Evolutionary conservation across 2,888 invertebrate genomes (phyloP), one percentile per base, ranked within the genome.

Genomic region (Ophion slaviceki): DNA sequence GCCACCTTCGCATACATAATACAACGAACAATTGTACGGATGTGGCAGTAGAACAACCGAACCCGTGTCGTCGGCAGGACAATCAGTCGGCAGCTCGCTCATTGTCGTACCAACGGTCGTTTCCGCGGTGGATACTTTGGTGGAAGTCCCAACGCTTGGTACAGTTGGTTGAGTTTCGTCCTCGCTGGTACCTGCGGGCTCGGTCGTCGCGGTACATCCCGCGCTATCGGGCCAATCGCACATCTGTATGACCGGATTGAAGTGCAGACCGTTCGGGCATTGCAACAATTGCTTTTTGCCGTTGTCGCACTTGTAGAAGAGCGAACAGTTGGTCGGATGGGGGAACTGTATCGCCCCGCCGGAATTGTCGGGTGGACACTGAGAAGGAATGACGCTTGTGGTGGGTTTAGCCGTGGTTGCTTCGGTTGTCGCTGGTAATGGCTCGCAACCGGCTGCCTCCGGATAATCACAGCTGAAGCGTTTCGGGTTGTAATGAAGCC

Each of bases 221-320:
- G 88, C 87, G 14, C 61, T 67, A n/a, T 84, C 79, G 1, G 88
- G 85, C 59, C 57, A 80, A 28, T 88, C 87, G 72, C 89, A 90
- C 57, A 72, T 36, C 8, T 87, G 84, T 6, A 67, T 32, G 0
- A n/a, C 8, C 0, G 81, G 20, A 74, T 90, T 87, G 77, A 89
- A 90, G 20, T 83, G 75, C 4, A 86, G 32, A 1, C 78, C 85
- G 0, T 78, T n/a, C 0, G 87, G 87, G 45, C 89, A 87, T 6
- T 82, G 17, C 14, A 74, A 53, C 47, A 87, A 40, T 6, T 75
- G 40, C 36, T 86, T 83, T 5, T 77, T 10, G 0, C 90, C 90
- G 64, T 89, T 80, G 10, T 84, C 79, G 75, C 91, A 91, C 32
- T 74, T 74, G 75, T 90, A 91, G 59, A 78, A 92, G 5, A 80